Conservation (phyloP, 2,888 invertebrate genomes). For the Podotricha telesiphe region DNA sequence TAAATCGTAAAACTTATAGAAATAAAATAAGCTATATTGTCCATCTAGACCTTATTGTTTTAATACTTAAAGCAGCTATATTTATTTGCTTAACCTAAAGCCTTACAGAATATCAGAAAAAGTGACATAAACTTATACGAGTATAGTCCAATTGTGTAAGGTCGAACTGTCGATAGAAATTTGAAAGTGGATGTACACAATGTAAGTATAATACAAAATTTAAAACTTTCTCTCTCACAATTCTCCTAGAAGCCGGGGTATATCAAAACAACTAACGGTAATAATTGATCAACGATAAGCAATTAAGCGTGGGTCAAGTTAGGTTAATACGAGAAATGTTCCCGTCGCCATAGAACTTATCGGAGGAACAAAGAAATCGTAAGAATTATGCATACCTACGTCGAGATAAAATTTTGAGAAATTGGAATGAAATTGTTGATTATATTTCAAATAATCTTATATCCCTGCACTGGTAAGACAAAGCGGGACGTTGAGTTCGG, state of each 20-base stretch:
- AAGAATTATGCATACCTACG: not conserved
- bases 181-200: not conserved
- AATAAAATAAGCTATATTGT: no score
- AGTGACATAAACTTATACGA: no score
- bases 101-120: no score
- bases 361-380: slow-evolving; percentile 36
- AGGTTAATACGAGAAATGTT: slow-evolving; percentile 43
- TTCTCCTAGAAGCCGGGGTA: slow-evolving; percentile 27
- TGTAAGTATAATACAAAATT: not conserved
- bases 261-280: slow-evolving; percentile 36
- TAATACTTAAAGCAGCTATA: no score
- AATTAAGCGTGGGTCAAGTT: slow-evolving; percentile 44
- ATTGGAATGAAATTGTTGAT: not conserved
- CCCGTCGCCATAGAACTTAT: slow-evolving; percentile 34
- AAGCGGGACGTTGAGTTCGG: no score
- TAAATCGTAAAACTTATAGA: no score
- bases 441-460: not conserved
- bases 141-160: no score
- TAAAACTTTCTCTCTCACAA: slow-evolving; percentile 24
- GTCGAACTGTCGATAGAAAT: not conserved
- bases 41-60: no score
- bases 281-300: slow-evolving; percentile 43
- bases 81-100: no score
- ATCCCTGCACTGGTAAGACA: no score
- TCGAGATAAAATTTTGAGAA: slow-evolving; percentile 1